Conservation (phyloP, 2,113 vertebrate species). For the Aramus guarauna region DNA sequence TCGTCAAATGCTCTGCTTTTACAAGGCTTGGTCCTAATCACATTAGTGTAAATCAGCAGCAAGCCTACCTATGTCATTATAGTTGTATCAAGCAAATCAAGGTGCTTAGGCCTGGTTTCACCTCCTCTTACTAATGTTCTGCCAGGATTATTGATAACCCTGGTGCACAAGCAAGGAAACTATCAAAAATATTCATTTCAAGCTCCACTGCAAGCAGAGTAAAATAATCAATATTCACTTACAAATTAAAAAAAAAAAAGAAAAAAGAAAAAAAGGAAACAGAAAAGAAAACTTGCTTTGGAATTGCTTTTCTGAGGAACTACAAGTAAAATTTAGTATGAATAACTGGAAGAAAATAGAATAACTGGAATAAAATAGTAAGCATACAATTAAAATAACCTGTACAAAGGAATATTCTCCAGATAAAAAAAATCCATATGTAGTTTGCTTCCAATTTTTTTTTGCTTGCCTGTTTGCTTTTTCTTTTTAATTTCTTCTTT, state of each 20-base stretch:
- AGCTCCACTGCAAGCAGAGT: constrained; percentile 36
- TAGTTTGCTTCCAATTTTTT: not conserved
- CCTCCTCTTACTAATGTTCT: constrained; percentile 11
- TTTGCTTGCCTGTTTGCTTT: not conserved
- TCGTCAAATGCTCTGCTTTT: not conserved
- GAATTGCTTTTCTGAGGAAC: not conserved
- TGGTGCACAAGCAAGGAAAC: not conserved
- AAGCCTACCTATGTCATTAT: not conserved
- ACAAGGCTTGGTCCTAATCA: not conserved
- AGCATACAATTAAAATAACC: not conserved
- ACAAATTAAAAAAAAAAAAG: not conserved
- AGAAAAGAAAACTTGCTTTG: not conserved
- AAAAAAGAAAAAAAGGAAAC: not conserved
- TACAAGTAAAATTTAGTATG: not conserved
- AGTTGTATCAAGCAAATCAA: not conserved
- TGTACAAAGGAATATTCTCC: not conserved
- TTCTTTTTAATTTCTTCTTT: not conserved
- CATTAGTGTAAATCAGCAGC: not conserved
- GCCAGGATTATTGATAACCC: constrained; percentile 18
- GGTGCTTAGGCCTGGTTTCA: not conserved
- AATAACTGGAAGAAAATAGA: not conserved
- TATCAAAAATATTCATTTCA: constrained; percentile 64
- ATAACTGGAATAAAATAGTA: not conserved
- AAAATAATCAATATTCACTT: constrained; percentile 57
- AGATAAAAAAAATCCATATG: not conserved